Base-by-base conservation (phyloP, 1,140 invertebrate genomes). In the Forficula auricularia region DNA sequence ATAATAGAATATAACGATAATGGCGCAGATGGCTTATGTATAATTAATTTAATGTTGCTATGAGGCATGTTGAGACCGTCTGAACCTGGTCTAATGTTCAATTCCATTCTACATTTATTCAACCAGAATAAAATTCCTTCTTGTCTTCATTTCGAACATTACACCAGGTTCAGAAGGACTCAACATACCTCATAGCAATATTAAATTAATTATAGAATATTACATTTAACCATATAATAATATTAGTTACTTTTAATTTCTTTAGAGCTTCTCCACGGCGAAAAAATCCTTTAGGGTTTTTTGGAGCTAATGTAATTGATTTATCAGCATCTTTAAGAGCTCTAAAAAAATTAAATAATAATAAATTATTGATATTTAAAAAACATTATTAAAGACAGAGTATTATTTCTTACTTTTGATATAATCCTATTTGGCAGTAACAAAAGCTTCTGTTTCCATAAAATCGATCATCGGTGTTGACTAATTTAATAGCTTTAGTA, bases 281-380 rank as follows among this genome's bases (percentile, higher is more conserved):
- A 58, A 64, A 68, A 57, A 66, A 64, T 22, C 65, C 65, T 58
- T 70, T 70, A 16, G 66, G 59, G 63, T 64, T 68, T 19, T 63
- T 52, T 43, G 65, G 61, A 38, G 60, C 55, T 52, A 68, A 51
- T 34, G 44, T 48, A 48, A 70, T 64, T 34, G 66, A 63, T 56
- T 60, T 66, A 52, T 68, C 64, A 32, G 67, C 66, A 61, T 70
- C 67, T 53, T 60, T 61, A 48, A 68, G 57, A 38, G 66, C 66
- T 56, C 67, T 70, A 51, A 18, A 51, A 45, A 14, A 41, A 15
- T 42, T 47, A 18, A 38, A 38, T 22, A 45, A 20, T 3, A 34
- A 40, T 18, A 8, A 14, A 43, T 43, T 36, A 18, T 15, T 4
- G 37, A 43, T 36, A 12, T 43, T n/a, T 15, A 43, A 19, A 31